These are phyloP conservation scores for Drosophila histrio DNA, from an alignment of 2,888 invertebrate genomes.

Conservation along the genomic window DNA sequence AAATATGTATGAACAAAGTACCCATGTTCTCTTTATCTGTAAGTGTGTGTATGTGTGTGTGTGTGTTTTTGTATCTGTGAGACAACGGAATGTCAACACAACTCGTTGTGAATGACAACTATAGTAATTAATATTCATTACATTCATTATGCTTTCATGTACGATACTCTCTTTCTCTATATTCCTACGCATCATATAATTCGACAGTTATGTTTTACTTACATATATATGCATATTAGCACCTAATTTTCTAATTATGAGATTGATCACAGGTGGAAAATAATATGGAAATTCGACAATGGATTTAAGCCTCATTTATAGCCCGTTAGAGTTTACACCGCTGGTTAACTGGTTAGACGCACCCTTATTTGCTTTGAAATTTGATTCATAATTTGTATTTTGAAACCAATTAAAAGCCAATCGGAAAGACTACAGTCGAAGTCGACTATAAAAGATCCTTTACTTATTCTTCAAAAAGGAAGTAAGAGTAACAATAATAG, in stretches of 20 bases:
- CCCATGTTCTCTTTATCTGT: conserved; percentile 11
- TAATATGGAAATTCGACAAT: not conserved
- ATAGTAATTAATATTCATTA: conserved; percentile 37
- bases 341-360: too few relatives aligned
- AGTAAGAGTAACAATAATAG: too few relatives aligned
- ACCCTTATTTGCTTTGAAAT: too few relatives aligned
- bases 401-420: too few relatives aligned
- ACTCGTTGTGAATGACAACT: conserved; percentile 24
- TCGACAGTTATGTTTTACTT: not conserved
- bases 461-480: too few relatives aligned
- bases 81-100: conserved; percentile 2
- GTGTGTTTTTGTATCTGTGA: not conserved
- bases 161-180: not conserved
- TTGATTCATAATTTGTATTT: too few relatives aligned
- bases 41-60: conserved; percentile 36
- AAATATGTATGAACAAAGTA: conserved; percentile 35
- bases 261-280: not conserved
- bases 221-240: not conserved
- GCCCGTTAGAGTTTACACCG: too few relatives aligned
- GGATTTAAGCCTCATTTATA: not conserved
- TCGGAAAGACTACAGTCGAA: too few relatives aligned
- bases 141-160: conserved; percentile 1
- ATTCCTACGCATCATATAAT: not conserved
- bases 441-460: too few relatives aligned
- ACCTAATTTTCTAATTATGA: not conserved